These are phyloP conservation scores for Seriola rivoliana DNA, from an alignment of 2,113 vertebrate species.

Conservation along the genomic window DNA sequence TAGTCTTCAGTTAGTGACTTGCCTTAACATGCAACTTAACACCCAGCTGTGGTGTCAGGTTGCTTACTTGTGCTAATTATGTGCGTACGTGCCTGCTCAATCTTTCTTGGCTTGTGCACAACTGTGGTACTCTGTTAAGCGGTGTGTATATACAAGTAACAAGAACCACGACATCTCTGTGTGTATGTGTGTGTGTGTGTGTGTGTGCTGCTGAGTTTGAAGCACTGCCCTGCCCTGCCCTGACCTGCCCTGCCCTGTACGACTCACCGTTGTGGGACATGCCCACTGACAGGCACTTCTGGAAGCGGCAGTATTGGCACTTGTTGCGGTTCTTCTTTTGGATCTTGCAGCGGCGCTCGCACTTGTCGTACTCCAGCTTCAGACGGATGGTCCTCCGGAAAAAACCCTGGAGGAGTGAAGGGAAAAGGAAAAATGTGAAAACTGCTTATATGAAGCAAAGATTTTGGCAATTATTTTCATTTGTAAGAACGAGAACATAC, in stretches of 20 bases:
- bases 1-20: slow-evolving; percentile 5
- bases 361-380: slow-evolving; percentile 94
- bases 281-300: slow-evolving; percentile 98
- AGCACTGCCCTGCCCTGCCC: background rate
- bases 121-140: slow-evolving; percentile 10
- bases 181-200: slow-evolving; percentile 12
- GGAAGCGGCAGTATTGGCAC: slow-evolving; percentile 98
- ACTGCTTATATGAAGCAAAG: background rate
- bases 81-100: slow-evolving; percentile 7
- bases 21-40: slow-evolving; percentile 28
- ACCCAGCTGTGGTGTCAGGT: slow-evolving; percentile 23
- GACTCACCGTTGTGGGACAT: slow-evolving; percentile 99
- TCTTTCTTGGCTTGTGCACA: slow-evolving; percentile 17
- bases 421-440: background rate
- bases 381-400: slow-evolving; percentile 95
- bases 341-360: slow-evolving; percentile 95
- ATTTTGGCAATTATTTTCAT: background rate
- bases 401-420: slow-evolving; percentile 86
- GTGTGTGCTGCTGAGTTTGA: background rate
- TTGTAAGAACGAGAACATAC: too few species aligned
- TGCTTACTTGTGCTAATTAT: slow-evolving; percentile 32
- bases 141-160: slow-evolving; percentile 28
- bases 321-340: slow-evolving; percentile 99
- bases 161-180: slow-evolving; percentile 1
- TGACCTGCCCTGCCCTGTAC: background rate